Percentiles rank a stretch among this genome's conserved stretches.
phyloP scores from a whole-genome alignment of 2,113 vertebrate species.

The Myanophis thanlyinensis region DNA sequence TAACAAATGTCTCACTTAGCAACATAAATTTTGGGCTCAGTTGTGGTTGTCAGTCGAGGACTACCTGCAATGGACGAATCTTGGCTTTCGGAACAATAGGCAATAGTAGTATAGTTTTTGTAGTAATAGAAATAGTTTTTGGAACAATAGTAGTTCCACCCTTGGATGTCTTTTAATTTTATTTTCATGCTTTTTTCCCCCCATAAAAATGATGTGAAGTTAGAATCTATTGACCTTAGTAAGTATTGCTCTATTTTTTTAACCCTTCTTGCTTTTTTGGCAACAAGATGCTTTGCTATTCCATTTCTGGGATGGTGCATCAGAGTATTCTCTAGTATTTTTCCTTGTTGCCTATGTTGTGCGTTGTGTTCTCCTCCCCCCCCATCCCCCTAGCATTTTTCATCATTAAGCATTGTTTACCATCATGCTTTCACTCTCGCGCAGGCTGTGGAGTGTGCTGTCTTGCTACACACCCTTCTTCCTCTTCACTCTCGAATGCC shows the following conservation, averaged over 20 bases:
- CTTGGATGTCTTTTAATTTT: neutral
- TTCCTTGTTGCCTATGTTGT: neutral
- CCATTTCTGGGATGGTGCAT: slow-evolving; percentile 50
- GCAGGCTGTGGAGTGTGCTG: slow-evolving; percentile 24
- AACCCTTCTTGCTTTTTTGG: slow-evolving; percentile 30
- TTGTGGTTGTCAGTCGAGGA: neutral
- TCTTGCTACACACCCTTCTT: neutral
- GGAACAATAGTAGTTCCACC: too few species aligned
- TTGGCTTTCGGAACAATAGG: neutral
- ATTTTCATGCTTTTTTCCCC: neutral
- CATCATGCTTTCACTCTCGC: slow-evolving; percentile 20
- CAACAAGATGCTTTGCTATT: slow-evolving; percentile 46
- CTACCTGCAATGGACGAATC: neutral
- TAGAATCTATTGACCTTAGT: too few species aligned
- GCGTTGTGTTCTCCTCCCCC: neutral
- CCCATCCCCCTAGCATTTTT: slow-evolving; percentile 37
- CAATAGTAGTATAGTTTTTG: too few species aligned
- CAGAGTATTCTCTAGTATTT: neutral
- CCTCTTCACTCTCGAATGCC: neutral
- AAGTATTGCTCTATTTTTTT: neutral
- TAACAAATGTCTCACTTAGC: too few species aligned
- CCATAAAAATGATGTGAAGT: neutral
- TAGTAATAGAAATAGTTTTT: too few species aligned
- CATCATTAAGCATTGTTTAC: slow-evolving; percentile 57
- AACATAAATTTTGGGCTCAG: too few species aligned